Percentiles rank a stretch among this genome's conserved stretches.
Conservation (phyloP, 2,888 invertebrate species). For the Eupsilia transversa region DNA sequence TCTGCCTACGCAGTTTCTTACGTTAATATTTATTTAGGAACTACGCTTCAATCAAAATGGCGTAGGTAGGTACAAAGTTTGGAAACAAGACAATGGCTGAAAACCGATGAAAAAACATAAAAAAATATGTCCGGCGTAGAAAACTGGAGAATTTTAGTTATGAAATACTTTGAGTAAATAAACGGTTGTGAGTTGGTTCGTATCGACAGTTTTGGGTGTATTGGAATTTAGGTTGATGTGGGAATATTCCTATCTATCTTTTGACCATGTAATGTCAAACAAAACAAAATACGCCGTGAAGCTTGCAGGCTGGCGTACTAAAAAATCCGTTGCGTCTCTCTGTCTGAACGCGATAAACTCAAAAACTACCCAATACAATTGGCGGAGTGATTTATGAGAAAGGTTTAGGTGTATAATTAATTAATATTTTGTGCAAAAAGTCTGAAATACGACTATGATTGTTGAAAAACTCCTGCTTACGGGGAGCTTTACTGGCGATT, state of each 20-base stretch:
- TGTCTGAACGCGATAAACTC: too few relatives aligned
- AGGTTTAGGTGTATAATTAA: too few relatives aligned
- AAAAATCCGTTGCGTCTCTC: too few relatives aligned
- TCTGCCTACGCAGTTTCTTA: background rate
- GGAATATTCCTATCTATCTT: background rate
- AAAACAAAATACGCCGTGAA: background rate
- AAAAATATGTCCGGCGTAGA: background rate
- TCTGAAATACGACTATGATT: too few relatives aligned
- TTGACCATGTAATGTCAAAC: background rate
- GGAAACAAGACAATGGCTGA: background rate
- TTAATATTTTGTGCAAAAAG: too few relatives aligned
- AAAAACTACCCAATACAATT: too few relatives aligned
- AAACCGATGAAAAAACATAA: background rate
- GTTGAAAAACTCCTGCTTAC: too few relatives aligned
- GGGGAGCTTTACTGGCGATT: too few relatives aligned
- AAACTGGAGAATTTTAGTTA: background rate
- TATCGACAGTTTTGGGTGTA: background rate
- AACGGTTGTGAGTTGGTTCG: too few relatives aligned
- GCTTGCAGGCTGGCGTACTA: background rate
- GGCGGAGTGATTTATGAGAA: too few relatives aligned
- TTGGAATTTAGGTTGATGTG: background rate
- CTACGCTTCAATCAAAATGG: slow-evolving; percentile 35
- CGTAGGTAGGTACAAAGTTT: background rate
- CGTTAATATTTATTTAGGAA: slow-evolving; percentile 33
- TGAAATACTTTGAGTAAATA: background rate